Evolutionary conservation across 2,888 invertebrate genomes (phyloP).

Genomic region (Gasteruption jaculator): DNA sequence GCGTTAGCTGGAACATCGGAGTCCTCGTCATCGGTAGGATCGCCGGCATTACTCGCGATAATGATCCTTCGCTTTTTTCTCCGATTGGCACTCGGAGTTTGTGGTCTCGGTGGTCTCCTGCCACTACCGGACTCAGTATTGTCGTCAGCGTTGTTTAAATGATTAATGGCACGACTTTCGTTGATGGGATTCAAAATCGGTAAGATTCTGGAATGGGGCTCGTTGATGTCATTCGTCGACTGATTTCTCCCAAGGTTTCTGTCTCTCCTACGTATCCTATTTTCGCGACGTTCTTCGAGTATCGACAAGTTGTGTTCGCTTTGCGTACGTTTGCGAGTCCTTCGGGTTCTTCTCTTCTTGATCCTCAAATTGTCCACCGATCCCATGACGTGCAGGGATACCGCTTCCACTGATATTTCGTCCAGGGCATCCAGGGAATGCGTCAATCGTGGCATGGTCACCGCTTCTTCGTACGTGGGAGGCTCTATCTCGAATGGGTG

Average conservation of each 20-base stretch:
- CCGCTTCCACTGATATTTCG: constrained; percentile 35
- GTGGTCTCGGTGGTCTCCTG: constrained; percentile 29
- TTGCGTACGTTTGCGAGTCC: constrained; percentile 31
- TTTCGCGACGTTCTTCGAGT: constrained; percentile 36
- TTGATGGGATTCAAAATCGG: too few species aligned
- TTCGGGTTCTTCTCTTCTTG: constrained; percentile 32
- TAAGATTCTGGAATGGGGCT: too few species aligned
- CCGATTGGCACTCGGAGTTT: constrained; percentile 41
- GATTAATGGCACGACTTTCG: constrained; percentile 16
- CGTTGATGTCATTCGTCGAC: constrained; percentile 20
- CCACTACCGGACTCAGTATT: constrained; percentile 23
- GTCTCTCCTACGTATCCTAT: constrained; percentile 28
- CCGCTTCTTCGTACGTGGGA: constrained; percentile 74
- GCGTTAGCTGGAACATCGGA: constrained; percentile 36
- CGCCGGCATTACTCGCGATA: constrained; percentile 44
- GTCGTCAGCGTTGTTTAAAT: constrained; percentile 16
- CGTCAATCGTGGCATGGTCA: constrained; percentile 67
- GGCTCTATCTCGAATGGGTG: constrained; percentile 60
- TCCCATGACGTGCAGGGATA: constrained; percentile 33
- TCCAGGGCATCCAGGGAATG: constrained; percentile 43
- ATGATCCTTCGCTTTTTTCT: constrained; percentile 49
- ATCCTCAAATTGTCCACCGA: constrained; percentile 40
- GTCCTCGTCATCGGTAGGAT: constrained; percentile 52
- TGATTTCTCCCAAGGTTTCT: constrained; percentile 25
- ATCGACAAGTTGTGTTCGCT: constrained; percentile 42